Conservation (phyloP, 2,113 vertebrate genomes). For the Sorex fumeus region DNA sequence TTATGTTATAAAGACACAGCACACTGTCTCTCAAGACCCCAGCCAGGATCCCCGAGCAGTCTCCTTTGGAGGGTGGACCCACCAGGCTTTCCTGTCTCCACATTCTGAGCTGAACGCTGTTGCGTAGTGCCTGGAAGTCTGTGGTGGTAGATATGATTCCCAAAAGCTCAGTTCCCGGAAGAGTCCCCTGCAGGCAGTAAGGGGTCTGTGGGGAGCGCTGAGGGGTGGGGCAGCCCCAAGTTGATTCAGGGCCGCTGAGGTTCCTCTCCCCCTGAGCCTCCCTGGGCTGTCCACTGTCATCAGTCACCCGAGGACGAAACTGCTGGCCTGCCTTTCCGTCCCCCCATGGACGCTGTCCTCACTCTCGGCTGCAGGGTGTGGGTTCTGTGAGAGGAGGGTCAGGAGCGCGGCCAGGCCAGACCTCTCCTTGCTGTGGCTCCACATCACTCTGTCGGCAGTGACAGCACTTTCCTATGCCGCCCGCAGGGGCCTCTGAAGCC, state of each 20-base stretch:
- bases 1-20: background rate
- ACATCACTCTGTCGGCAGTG: background rate
- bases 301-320: rapidly evolving
- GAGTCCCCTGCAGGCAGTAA: background rate
- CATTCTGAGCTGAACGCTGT: background rate
- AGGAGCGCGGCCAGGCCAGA: background rate
- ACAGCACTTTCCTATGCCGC: no score
- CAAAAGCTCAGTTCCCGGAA: background rate
- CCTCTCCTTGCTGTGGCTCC: background rate
- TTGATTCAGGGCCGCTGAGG: background rate
- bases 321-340: no score
- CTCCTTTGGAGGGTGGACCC: background rate
- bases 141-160: background rate
- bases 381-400: background rate
- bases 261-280: rapidly evolving
- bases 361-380: background rate
- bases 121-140: background rate
- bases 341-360: background rate
- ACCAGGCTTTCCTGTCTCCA: rapidly evolving
- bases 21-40: background rate
- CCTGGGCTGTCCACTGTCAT: rapidly evolving
- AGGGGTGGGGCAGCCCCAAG: rapidly evolving
- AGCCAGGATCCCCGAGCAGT: background rate
- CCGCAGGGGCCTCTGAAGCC: no score
- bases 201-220: rapidly evolving